Percentiles rank a stretch among this genome's conserved stretches.
These are phyloP conservation scores for Mythimna impura DNA, from an alignment of 2,888 invertebrate species.

Conservation along the genomic window DNA sequence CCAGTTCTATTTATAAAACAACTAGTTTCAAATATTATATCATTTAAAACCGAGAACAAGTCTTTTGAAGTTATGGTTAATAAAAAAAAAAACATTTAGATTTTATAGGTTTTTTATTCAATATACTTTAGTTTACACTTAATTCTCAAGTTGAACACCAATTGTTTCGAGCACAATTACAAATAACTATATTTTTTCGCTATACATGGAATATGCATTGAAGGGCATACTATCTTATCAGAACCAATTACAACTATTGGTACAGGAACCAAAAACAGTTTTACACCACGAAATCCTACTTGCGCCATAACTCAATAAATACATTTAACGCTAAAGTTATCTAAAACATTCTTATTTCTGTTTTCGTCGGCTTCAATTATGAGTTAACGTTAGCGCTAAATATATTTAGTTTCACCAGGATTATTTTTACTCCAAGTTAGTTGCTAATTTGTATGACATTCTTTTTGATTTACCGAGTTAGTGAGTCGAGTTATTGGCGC, in stretches of 20 bases:
- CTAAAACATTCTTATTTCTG: background rate
- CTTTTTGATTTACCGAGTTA: background rate
- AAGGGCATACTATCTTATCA: background rate
- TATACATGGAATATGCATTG: background rate
- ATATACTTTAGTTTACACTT: slow-evolving; percentile 30
- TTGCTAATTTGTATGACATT: background rate
- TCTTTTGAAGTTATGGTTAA: background rate
- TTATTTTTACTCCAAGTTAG: background rate
- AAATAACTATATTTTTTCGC: slow-evolving; percentile 1
- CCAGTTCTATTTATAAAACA: no score
- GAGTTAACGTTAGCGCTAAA: background rate
- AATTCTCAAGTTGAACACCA: slow-evolving; percentile 32
- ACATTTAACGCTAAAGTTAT: background rate
- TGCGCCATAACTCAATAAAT: background rate
- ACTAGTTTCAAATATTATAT: no score
- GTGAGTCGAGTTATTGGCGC: background rate
- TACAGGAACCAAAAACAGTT: background rate
- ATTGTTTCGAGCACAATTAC: slow-evolving; percentile 31
- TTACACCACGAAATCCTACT: background rate
- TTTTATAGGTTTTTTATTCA: slow-evolving; percentile 37
- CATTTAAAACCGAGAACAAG: no score
- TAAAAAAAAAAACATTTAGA: background rate
- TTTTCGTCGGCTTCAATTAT: no score
- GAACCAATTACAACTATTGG: background rate
- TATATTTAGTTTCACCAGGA: background rate